Evolutionary conservation across 2,113 vertebrate genomes (phyloP).

Genomic region (Mobula birostris): DNA sequence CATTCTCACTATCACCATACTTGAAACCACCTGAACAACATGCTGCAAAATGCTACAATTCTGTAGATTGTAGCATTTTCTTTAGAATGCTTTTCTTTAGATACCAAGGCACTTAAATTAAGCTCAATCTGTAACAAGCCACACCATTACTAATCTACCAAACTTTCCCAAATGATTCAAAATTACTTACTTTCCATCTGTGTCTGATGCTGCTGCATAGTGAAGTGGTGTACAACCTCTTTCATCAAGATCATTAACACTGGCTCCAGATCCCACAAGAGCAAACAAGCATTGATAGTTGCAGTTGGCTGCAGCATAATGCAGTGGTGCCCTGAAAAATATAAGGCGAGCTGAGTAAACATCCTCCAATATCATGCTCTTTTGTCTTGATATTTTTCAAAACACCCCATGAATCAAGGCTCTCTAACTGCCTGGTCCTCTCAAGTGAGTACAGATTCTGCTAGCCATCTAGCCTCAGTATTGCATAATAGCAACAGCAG

Average conservation of each 20-base stretch:
- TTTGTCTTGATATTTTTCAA: not conserved
- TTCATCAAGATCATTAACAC: slow-evolving; percentile 92
- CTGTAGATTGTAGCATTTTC: no score
- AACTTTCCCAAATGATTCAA: not conserved
- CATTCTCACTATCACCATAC: not conserved
- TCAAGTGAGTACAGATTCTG: not conserved
- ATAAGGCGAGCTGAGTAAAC: not conserved
- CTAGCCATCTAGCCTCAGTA: not conserved
- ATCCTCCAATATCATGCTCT: not conserved
- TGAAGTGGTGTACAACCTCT: slow-evolving; percentile 91
- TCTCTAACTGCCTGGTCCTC: not conserved
- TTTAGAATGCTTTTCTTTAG: not conserved
- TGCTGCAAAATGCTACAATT: not conserved
- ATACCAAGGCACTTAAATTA: not conserved
- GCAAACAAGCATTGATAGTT: slow-evolving; percentile 99
- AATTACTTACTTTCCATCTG: slow-evolving; percentile 84
- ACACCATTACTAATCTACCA: not conserved
- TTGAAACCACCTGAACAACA: not conserved
- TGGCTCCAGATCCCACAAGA: slow-evolving; percentile 96
- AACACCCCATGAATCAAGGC: not conserved
- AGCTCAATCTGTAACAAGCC: not conserved
- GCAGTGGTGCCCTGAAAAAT: slow-evolving; percentile 77
- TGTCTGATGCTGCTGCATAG: slow-evolving; percentile 94
- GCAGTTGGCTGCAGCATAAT: slow-evolving; percentile 97
- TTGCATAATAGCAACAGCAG: not conserved